Evolutionary conservation across 2,797 vertebrate genomes (phyloP).

Genomic region (Artibeus jamaicensis): DNA sequence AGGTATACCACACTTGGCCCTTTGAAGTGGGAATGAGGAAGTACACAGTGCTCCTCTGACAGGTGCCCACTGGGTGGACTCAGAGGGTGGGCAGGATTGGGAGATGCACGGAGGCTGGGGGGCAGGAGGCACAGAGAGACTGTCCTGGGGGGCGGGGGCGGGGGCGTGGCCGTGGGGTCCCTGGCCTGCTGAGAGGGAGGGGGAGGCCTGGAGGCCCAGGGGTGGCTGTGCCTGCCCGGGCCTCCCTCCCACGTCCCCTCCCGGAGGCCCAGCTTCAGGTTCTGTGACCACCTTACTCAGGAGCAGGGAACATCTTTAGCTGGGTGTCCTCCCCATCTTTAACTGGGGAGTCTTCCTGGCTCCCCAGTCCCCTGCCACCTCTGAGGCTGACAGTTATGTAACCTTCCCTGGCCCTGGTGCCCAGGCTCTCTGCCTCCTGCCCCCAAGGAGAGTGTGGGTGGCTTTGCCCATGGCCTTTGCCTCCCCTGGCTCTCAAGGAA

Average conservation of each 20-base stretch:
- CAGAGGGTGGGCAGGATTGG: not conserved
- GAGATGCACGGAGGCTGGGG: not conserved
- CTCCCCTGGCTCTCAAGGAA: not conserved
- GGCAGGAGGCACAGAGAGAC: not conserved
- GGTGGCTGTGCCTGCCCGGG: not conserved
- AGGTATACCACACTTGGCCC: not conserved
- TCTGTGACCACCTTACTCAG: not conserved
- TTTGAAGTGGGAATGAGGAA: not conserved
- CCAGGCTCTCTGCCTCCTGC: not conserved
- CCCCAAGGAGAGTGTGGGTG: too few species aligned
- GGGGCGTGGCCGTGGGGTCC: not conserved
- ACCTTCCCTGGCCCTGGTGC: not conserved
- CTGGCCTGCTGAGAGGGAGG: not conserved
- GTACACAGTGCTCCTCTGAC: not conserved
- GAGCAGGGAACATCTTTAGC: not conserved
- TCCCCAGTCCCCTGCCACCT: not conserved
- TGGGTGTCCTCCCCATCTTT: too few species aligned
- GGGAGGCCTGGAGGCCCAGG: not conserved
- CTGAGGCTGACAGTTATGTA: not conserved
- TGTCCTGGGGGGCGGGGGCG: fast-evolving
- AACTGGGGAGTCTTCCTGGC: not conserved
- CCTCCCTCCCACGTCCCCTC: not conserved
- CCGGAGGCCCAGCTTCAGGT: not conserved
- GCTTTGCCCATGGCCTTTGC: not conserved
- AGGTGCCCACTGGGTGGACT: not conserved